Base-by-base conservation (phyloP, 2,113 vertebrate species). In the Leptodactylus fuscus region DNA sequence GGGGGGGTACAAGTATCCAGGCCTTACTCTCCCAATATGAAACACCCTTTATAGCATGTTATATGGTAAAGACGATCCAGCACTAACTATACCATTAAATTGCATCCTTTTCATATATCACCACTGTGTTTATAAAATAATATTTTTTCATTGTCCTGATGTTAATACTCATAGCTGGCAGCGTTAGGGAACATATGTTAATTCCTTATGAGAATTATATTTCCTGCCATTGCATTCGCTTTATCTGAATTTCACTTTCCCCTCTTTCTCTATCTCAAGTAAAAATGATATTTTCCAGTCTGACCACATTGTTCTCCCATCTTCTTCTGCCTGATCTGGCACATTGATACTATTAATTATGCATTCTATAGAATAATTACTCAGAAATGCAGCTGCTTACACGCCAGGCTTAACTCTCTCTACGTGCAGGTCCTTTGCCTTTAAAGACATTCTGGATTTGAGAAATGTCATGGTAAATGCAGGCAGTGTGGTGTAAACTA, bases 371-470 rank as follows among this genome's bases (percentile, higher is more conserved):
- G 32, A 70, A 83, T 73, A 53, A 73, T 83, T 73, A 71, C 55
- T 80, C n/a, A 70, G 81, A 74, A 73, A 41, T 83, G 48, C 81
- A 83, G 81, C 81, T 83, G 81, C 48, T 73, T 83, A 83, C 34
- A 80, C 77, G 44, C 22, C 53, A 80, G 55, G 77, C 36, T 80
- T 80, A 80, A 80, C 77, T 55, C 77, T 80, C n/a, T 79, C 76
- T 60, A 38, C 53, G 7, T 79, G 77, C n/a, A 62, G 32, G 53
- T 44, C 53, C 34, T 34, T 13, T 60, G 76, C 76, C 53, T 58
- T 78, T 74, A 75, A 49, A 48, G 44, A 49, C 44, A 75, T 75
- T 76, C 73, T 51, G 44, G 46, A 49, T 76, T 49, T 76, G 46
- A 32, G 15, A 76, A 49, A 76, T 76, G 73, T 76, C 73, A 51